These are phyloP conservation scores for Tachystola acroxantha DNA, from an alignment of 2,888 invertebrate species.

Conservation along the genomic window DNA sequence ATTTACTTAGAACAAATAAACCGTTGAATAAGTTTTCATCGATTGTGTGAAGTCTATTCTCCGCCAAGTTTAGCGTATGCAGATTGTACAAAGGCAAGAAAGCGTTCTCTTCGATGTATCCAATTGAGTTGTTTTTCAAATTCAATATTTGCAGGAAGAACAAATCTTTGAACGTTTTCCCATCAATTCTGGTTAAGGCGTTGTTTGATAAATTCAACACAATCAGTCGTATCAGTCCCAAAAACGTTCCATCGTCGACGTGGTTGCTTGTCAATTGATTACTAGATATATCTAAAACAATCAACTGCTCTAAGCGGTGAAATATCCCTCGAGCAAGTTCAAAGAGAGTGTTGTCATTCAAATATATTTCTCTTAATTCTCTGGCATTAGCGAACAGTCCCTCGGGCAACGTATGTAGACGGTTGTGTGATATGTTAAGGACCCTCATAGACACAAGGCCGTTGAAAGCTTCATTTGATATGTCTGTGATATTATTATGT, in stretches of 20 bases:
- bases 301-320: slow-evolving; percentile 88
- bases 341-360: slow-evolving; percentile 90
- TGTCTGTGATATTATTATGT: slow-evolving; percentile 89
- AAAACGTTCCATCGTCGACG: slow-evolving; percentile 90
- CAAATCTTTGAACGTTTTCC: slow-evolving; percentile 90
- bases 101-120: slow-evolving; percentile 92
- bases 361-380: slow-evolving; percentile 88
- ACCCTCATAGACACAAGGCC: slow-evolving; percentile 88
- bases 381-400: slow-evolving; percentile 89
- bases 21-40: slow-evolving; percentile 91
- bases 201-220: slow-evolving; percentile 92
- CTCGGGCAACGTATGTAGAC: slow-evolving; percentile 87
- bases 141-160: slow-evolving; percentile 92
- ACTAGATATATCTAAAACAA: slow-evolving; percentile 89
- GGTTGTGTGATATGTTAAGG: slow-evolving; percentile 92
- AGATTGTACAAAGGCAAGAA: slow-evolving; percentile 93
- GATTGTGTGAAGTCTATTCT: slow-evolving; percentile 90
- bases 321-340: slow-evolving; percentile 90
- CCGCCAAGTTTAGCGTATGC: slow-evolving; percentile 92
- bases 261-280: slow-evolving; percentile 92
- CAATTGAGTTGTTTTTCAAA: slow-evolving; percentile 91
- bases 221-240: slow-evolving; percentile 89
- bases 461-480: slow-evolving; percentile 87
- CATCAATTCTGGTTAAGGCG: slow-evolving; percentile 89
- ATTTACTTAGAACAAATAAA: slow-evolving; percentile 88